Evolutionary conservation across 2,113 vertebrate species (phyloP), one percentile per base, ranked within the genome.

Genomic region (Gobiocypris rarus): DNA sequence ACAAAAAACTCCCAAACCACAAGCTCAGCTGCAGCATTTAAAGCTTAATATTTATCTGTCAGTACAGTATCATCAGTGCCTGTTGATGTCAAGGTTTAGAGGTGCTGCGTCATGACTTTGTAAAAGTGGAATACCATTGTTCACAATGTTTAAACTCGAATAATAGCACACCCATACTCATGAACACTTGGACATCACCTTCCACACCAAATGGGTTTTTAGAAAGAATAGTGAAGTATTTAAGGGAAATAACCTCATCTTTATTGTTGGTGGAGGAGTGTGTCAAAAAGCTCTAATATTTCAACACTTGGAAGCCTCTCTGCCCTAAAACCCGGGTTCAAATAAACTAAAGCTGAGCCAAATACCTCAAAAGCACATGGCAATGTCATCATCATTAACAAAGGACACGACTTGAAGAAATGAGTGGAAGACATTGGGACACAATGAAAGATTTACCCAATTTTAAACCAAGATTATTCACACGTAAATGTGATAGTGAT

Each of bases 381-480:
- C 90, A 92, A 91, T 91, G 88, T 91, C 89, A 92, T 92, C 90
- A 92, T 87, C 85, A 69, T 48, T 82, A 63, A 43, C 41, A 28
- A 31, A 67, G 80, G 63, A 43, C 80, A 61, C 38, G 54, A 54
- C 41, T 76, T 79, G 56, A n/a, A 28, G 48, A 24, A 87, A 84
- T 83, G 24, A 74, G 77, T 54, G 31, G 81, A 86, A 79, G 85
- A 85, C 38, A 48, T 54, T 45, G 73, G 14, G 15, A 81, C 69
- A 61, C 85, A 85, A 61, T 65, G 82, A 61, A 75, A 84, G 34
- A 69, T 56, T 70, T 45, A 75, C 26, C 48, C 81, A 52, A 34
- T 74, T 69, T 84, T 58, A 52, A 79, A 79, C 48, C 56, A 0
- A 71, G 50, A 34, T 82, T 78, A 79, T 79, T 77, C 83, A 65